phyloP scores from a whole-genome alignment of 1,140 invertebrate genomes.

The Nephila pilipes region DNA sequence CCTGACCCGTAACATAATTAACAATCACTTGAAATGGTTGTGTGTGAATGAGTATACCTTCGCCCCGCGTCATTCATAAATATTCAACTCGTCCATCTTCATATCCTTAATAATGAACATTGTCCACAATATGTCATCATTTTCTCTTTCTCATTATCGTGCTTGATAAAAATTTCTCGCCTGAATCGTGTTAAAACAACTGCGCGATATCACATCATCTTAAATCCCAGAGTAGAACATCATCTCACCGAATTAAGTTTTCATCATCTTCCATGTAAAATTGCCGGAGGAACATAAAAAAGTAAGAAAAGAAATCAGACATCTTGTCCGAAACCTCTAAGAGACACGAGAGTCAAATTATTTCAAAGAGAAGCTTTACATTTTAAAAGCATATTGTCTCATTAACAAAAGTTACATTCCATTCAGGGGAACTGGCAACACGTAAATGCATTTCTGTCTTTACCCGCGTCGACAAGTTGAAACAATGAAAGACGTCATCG shows the following conservation, averaged over 20 bases:
- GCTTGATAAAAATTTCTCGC: neutral
- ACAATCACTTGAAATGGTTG: no score
- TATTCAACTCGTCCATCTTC: neutral
- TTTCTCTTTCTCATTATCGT: neutral
- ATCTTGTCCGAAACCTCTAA: conserved; percentile 8
- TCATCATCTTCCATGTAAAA: neutral
- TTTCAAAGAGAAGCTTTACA: conserved; percentile 56
- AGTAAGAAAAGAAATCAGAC: neutral
- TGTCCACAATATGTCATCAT: neutral
- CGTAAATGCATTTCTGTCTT: neutral
- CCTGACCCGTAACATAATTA: no score
- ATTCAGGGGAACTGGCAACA: neutral
- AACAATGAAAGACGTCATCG: conserved; percentile 58
- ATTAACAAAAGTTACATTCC: conserved; percentile 32
- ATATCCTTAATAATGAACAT: neutral
- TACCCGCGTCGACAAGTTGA: conserved; percentile 25
- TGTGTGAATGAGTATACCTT: neutral
- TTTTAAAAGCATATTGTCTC: conserved; percentile 45
- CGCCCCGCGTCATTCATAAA: neutral
- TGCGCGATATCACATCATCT: conserved; percentile 18
- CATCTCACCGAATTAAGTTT: conserved; percentile 29
- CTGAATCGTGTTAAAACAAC: neutral
- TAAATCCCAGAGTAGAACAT: neutral
- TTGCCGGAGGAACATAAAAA: neutral
- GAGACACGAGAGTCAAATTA: conserved; percentile 48